Conservation (phyloP, 2,888 invertebrate genomes). For the Watsonalla cultraria region DNA sequence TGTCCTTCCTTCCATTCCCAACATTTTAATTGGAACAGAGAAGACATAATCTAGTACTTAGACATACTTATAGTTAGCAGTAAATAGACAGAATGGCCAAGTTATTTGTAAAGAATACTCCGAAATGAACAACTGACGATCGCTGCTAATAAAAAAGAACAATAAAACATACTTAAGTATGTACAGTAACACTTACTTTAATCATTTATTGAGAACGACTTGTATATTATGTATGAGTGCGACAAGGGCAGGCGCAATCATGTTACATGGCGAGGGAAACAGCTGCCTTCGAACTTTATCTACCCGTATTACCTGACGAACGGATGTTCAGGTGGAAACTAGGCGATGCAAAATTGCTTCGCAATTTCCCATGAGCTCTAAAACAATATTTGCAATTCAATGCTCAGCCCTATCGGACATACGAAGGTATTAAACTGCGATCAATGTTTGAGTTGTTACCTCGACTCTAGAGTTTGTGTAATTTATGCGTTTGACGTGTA, state of each 20-base stretch:
- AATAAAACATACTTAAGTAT: not conserved
- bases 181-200: not conserved
- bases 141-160: not conserved
- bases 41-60: too few species aligned
- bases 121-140: too few species aligned
- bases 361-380: conserved; percentile 30
- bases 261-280: conserved; percentile 24
- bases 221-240: not conserved
- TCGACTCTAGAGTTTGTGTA: not conserved
- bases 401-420: not conserved
- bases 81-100: too few species aligned
- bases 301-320: conserved; percentile 11
- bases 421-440: not conserved
- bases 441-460: not conserved
- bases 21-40: too few species aligned
- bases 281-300: conserved; percentile 29
- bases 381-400: conserved; percentile 8
- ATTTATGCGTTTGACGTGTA: not conserved
- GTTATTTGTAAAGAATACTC: too few species aligned
- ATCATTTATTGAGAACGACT: not conserved
- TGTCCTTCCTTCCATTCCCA: too few species aligned
- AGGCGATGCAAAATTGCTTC: conserved; percentile 25
- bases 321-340: conserved; percentile 15
- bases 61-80: too few species aligned
- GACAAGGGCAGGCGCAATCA: conserved; percentile 4